Evolutionary conservation across 2,113 vertebrate genomes (phyloP).

Genomic region (Osmerus eperlanus): DNA sequence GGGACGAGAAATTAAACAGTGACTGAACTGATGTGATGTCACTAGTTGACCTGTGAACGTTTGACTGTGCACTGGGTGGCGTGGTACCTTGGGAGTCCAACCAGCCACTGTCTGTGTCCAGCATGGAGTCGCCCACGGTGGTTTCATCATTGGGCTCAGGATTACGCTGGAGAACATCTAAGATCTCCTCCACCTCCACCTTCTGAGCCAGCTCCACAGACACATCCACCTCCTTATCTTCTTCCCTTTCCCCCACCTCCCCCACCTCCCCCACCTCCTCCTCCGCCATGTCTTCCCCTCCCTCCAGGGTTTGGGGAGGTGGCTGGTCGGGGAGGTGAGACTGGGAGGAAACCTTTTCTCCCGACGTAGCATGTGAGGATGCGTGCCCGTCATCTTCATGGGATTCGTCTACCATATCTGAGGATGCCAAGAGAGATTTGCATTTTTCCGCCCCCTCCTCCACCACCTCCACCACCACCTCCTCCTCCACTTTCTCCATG

Average conservation of each 20-base stretch:
- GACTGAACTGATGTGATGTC: too few relatives aligned
- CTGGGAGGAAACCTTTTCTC: background rate
- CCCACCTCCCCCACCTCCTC: background rate
- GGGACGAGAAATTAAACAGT: too few relatives aligned
- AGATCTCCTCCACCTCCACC: conserved; percentile 26
- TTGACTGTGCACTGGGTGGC: conserved; percentile 7
- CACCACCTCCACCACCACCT: conserved; percentile 27
- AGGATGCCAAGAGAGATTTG: background rate
- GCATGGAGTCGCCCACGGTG: conserved; percentile 50
- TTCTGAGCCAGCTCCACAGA: conserved; percentile 28
- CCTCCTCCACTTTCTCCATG: conserved; percentile 19
- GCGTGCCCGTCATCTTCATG: conserved; percentile 19
- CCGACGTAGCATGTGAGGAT: too few relatives aligned
- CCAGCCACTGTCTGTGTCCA: conserved; percentile 68
- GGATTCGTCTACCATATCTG: conserved; percentile 47
- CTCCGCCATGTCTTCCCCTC: background rate
- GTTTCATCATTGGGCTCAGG: conserved; percentile 46
- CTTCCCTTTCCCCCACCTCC: background rate
- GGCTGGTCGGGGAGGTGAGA: conserved; percentile 41
- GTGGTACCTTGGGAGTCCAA: conserved; percentile 70
- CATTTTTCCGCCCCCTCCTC: conserved; percentile 38
- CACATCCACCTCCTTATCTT: background rate
- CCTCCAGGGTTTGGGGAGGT: conserved; percentile 8
- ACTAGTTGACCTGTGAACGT: too few relatives aligned
- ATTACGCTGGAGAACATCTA: conserved; percentile 16